phyloP scores from a whole-genome alignment of 2,113 vertebrate genomes.

The Epinephelus cyanopodus region DNA sequence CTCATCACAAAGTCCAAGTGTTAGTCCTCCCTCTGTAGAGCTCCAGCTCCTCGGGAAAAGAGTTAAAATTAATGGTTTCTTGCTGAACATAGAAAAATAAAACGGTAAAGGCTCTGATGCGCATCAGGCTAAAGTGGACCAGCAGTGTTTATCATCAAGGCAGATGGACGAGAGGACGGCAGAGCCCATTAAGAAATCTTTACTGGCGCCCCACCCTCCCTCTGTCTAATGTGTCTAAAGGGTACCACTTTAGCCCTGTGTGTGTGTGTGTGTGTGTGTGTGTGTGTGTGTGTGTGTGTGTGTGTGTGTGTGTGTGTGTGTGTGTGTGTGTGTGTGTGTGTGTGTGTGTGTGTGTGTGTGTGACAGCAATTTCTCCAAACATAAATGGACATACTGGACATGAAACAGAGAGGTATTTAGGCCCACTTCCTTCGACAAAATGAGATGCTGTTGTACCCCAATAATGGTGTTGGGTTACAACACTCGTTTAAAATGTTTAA shows the following conservation, averaged over 20 bases:
- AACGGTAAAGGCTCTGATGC: conserved; percentile 38
- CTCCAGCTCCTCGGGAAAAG: conserved; percentile 24
- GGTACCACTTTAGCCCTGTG: conserved; percentile 74
- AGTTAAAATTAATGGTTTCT: conserved; percentile 30
- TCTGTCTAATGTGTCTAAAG: conserved; percentile 82
- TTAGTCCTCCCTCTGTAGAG: conserved; percentile 19
- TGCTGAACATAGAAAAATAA: conserved; percentile 39
- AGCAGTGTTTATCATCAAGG: conserved; percentile 75
- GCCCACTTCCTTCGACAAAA: neutral
- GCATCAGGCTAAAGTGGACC: conserved; percentile 58
- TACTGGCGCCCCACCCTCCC: conserved; percentile 83
- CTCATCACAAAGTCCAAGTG: conserved; percentile 30
- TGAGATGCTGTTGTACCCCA: neutral
- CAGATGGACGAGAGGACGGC: conserved; percentile 76
- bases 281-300: conserved; percentile 48
- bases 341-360: conserved; percentile 47
- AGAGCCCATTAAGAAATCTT: conserved; percentile 83
- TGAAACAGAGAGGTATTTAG: neutral
- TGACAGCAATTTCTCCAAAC: conserved; percentile 10
- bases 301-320: conserved; percentile 42
- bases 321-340: conserved; percentile 52
- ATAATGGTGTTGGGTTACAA: neutral
- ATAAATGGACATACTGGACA: conserved; percentile 24
- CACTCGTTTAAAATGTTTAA: neutral
- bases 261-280: conserved; percentile 22